These are phyloP conservation scores for Scaptodrosophila latifasciaeformis DNA, from an alignment of 2,888 invertebrate species.

Conservation along the genomic window DNA sequence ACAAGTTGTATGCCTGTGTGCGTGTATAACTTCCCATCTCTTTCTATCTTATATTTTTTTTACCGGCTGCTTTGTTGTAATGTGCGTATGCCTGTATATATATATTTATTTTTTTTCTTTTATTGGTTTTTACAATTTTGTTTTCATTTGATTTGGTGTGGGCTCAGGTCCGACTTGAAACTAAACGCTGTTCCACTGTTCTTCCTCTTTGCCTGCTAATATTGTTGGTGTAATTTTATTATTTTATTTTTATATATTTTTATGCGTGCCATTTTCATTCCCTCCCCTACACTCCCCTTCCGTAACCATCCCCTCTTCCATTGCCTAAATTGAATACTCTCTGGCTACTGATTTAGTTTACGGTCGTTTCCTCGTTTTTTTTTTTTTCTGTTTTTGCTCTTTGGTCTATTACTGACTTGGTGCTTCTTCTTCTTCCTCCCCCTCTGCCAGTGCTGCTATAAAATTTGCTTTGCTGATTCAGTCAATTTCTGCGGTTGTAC, in stretches of 20 bases:
- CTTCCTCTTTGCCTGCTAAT: neutral
- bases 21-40: constrained; percentile 6
- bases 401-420: no score
- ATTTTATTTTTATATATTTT: neutral
- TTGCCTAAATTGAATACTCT: no score
- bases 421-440: constrained; percentile 24
- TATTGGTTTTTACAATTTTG: constrained; percentile 47
- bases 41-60: constrained; percentile 13
- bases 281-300: no score
- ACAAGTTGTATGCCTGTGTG: constrained; percentile 41
- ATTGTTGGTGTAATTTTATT: constrained; percentile 14
- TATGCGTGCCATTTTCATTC: constrained; percentile 15
- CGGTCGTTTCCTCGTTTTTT: neutral
- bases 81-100: constrained; percentile 22
- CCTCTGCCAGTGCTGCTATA: no score
- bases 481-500: neutral
- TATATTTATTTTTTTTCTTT: constrained; percentile 29
- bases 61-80: constrained; percentile 6
- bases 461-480: constrained; percentile 4
- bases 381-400: neutral
- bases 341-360: constrained; percentile 1
- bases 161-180: constrained; percentile 12
- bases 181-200: no score
- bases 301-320: no score
- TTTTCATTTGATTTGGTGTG: constrained; percentile 29